These are phyloP conservation scores for Tachina grossa DNA, from an alignment of 2,888 invertebrate genomes.

Conservation along the genomic window DNA sequence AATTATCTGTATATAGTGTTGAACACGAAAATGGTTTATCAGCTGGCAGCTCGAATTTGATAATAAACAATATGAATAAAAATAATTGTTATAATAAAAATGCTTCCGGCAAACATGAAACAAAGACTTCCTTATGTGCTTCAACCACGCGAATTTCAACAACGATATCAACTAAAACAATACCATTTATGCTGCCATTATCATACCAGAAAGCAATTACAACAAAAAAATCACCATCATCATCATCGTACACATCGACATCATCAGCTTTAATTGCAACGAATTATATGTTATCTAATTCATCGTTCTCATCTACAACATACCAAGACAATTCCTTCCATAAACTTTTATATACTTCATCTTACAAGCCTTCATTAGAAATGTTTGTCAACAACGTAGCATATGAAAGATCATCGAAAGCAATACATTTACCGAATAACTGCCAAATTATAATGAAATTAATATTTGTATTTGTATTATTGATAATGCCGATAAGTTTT, in stretches of 20 bases:
- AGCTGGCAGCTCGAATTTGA: constrained; percentile 33
- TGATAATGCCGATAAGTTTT: constrained; percentile 65
- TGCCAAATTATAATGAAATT: constrained; percentile 47
- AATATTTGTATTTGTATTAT: constrained; percentile 62
- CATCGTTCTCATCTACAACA: constrained; percentile 28
- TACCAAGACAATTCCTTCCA: constrained; percentile 57
- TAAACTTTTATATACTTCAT: constrained; percentile 44
- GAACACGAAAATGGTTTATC: constrained; percentile 31
- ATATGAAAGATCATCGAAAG: constrained; percentile 21
- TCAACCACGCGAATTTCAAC: constrained; percentile 57
- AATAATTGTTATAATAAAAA: constrained; percentile 46
- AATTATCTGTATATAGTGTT: constrained; percentile 45
- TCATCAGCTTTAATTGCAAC: constrained; percentile 54
- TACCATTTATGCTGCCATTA: constrained; percentile 51
- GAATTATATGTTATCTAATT: constrained; percentile 47
- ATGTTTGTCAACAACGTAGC: constrained; percentile 38
- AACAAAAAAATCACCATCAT: constrained; percentile 36
- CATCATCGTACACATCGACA: constrained; percentile 48
- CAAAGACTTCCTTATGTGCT: constrained; percentile 56
- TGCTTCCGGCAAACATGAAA: constrained; percentile 59
- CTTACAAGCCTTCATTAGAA: constrained; percentile 37
- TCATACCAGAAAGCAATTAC: constrained; percentile 38
- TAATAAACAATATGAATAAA: constrained; percentile 38
- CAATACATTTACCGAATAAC: constrained; percentile 38
- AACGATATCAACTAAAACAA: constrained; percentile 56